These are phyloP conservation scores for Amphipyra berbera DNA, from an alignment of 2,888 invertebrate genomes.

Conservation along the genomic window DNA sequence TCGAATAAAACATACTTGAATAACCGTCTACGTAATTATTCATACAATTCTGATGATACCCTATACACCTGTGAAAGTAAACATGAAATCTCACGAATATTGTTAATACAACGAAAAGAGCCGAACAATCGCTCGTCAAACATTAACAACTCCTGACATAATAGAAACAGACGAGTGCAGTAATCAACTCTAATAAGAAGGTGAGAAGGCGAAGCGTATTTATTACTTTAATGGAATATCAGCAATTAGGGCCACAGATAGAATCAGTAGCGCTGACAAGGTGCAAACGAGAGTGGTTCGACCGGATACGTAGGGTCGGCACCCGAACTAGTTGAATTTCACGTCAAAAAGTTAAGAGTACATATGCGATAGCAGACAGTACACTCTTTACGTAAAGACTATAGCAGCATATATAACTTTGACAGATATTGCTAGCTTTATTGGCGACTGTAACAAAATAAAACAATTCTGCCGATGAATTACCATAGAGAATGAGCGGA, in stretches of 20 bases:
- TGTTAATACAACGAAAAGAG: conserved; percentile 73
- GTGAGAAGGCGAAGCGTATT: conserved; percentile 85
- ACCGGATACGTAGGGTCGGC: conserved; percentile 81
- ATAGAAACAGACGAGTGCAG: conserved; percentile 84
- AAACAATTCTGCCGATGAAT: conserved; percentile 86
- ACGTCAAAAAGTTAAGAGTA: conserved; percentile 53
- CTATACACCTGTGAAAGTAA: conserved; percentile 73
- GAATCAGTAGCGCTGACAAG: conserved; percentile 89
- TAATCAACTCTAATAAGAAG: conserved; percentile 86
- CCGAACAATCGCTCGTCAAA: conserved; percentile 79
- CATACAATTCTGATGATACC: conserved; percentile 72
- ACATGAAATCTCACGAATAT: conserved; percentile 76
- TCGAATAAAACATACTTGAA: conserved; percentile 65
- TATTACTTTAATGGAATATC: conserved; percentile 89
- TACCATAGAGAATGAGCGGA: conserved; percentile 88
- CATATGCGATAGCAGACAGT: conserved; percentile 62
- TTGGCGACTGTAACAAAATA: conserved; percentile 76
- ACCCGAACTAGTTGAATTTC: conserved; percentile 59
- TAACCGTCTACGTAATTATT: conserved; percentile 69
- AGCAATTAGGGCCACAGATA: conserved; percentile 86
- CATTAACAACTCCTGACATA: conserved; percentile 82
- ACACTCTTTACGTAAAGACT: conserved; percentile 60
- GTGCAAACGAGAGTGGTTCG: conserved; percentile 87
- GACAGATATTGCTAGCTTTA: conserved; percentile 58
- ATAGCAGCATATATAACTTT: conserved; percentile 57